These are phyloP conservation scores for Aurelia aurita complex sp. Pacific DNA, from an alignment of 30 jellyfish, hydroid and myxozoan genomes.

Conservation along the genomic window DNA sequence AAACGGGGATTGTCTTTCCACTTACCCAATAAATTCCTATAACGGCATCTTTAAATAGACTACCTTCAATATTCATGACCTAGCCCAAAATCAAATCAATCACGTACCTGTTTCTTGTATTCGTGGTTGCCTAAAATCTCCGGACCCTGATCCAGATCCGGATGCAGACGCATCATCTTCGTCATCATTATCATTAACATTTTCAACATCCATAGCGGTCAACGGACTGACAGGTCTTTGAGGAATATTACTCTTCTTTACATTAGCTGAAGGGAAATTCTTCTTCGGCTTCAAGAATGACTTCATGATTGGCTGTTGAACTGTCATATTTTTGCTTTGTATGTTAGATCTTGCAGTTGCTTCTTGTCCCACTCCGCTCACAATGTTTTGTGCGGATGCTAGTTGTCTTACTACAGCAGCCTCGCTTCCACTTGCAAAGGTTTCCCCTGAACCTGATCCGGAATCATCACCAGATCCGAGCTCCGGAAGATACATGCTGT, in stretches of 20 bases:
- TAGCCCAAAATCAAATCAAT: neutral
- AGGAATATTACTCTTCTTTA: conserved; percentile 67
- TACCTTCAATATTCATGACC: too few relatives aligned
- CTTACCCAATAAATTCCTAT: too few relatives aligned
- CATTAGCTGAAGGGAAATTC: conserved; percentile 18
- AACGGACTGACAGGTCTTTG: conserved; percentile 71
- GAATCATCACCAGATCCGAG: conserved; percentile 77
- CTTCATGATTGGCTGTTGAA: conserved; percentile 26
- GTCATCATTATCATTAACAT: conserved; percentile 61
- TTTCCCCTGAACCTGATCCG: conserved; percentile 87
- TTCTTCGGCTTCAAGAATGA: conserved; percentile 12
- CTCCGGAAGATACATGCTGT: conserved; percentile 28
- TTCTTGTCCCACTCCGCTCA: conserved; percentile 58
- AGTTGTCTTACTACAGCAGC: conserved; percentile 72
- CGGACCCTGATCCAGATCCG: conserved; percentile 81
- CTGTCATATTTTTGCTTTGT: conserved; percentile 6
- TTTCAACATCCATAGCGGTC: conserved; percentile 66
- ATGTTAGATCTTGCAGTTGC: conserved; percentile 1
- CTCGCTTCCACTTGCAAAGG: conserved; percentile 59
- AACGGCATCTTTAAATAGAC: too few relatives aligned
- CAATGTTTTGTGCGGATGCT: conserved; percentile 63
- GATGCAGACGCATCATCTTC: conserved; percentile 61
- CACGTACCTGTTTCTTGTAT: conserved; percentile 4
- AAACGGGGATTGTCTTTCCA: too few relatives aligned
- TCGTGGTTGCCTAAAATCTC: conserved; percentile 31